Conservation (phyloP, 2,888 invertebrate genomes). For the Pediacus dermestoides region DNA sequence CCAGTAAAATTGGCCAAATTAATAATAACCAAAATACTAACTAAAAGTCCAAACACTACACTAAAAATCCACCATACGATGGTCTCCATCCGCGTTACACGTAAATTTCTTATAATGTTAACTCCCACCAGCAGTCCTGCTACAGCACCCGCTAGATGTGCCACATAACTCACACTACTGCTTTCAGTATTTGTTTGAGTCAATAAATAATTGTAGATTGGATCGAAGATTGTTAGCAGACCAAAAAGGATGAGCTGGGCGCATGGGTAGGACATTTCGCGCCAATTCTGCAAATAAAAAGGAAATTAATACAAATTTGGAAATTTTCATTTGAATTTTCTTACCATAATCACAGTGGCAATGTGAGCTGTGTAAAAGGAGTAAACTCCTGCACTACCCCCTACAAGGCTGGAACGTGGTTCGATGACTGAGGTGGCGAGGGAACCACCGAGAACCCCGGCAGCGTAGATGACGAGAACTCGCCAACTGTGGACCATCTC, state of each 20-base stretch:
- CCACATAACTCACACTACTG: slow-evolving; percentile 64
- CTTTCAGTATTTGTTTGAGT: slow-evolving; percentile 60
- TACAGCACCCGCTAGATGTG: slow-evolving; percentile 67
- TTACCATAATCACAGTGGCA: slow-evolving; percentile 82
- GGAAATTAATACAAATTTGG: background rate
- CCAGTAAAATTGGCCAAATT: no score
- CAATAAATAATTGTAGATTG: slow-evolving; percentile 20
- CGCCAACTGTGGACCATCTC: slow-evolving; percentile 97
- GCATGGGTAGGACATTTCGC: slow-evolving; percentile 77
- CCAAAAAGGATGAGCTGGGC: slow-evolving; percentile 30
- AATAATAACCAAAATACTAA: no score
- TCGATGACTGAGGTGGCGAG: slow-evolving; percentile 75
- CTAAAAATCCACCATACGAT: slow-evolving; percentile 67
- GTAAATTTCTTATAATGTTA: slow-evolving; percentile 60
- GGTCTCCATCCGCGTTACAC: slow-evolving; percentile 58
- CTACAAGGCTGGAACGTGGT: slow-evolving; percentile 74
- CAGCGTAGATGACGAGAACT: slow-evolving; percentile 74
- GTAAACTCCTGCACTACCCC: slow-evolving; percentile 92
- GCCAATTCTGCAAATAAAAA: slow-evolving; percentile 73
- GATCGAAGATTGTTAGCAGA: slow-evolving; percentile 23
- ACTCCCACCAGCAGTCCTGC: slow-evolving; percentile 74
- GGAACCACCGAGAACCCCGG: slow-evolving; percentile 79
- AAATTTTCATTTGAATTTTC: background rate
- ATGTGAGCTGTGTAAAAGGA: slow-evolving; percentile 89
- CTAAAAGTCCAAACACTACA: slow-evolving; percentile 59